Evolutionary conservation across 2,113 vertebrate genomes (phyloP).

Genomic region (Craseonycteris thonglongyai): DNA sequence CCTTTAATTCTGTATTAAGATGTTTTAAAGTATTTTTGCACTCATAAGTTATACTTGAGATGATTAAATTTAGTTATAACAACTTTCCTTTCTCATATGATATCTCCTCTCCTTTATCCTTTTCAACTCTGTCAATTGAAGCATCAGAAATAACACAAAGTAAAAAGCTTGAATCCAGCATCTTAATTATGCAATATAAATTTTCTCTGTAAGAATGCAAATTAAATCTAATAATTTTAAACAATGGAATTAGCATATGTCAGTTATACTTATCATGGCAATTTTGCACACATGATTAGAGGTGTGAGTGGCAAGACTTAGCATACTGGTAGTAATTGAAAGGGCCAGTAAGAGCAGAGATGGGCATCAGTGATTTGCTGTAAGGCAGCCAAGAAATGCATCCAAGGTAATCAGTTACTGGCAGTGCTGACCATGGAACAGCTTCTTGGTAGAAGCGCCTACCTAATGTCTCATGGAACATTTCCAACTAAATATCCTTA

Average conservation of each 20-base stretch:
- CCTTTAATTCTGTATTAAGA: not conserved
- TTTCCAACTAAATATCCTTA: not conserved
- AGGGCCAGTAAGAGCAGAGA: not conserved
- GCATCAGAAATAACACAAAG: constrained; percentile 15
- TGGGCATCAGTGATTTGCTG: not conserved
- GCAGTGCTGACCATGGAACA: not conserved
- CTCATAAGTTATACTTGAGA: not conserved
- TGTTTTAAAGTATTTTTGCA: constrained; percentile 21
- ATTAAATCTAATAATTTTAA: constrained; percentile 15
- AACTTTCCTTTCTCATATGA: not conserved
- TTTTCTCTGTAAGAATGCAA: constrained; percentile 6
- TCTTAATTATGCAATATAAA: not conserved
- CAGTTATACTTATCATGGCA: not conserved
- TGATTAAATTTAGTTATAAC: not conserved
- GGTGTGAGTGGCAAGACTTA: not conserved
- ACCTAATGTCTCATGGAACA: not conserved
- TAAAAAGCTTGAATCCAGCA: not conserved
- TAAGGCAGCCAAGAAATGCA: not conserved
- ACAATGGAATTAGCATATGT: not conserved
- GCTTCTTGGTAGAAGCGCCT: too few species aligned
- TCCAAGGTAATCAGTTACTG: not conserved
- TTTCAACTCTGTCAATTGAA: not conserved
- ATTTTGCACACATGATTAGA: not conserved
- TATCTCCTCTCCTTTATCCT: not conserved
- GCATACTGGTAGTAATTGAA: not conserved